These are phyloP conservation scores for Caenorhabditis japonica DNA, from an alignment of 2,888 invertebrate species.

Conservation along the genomic window DNA sequence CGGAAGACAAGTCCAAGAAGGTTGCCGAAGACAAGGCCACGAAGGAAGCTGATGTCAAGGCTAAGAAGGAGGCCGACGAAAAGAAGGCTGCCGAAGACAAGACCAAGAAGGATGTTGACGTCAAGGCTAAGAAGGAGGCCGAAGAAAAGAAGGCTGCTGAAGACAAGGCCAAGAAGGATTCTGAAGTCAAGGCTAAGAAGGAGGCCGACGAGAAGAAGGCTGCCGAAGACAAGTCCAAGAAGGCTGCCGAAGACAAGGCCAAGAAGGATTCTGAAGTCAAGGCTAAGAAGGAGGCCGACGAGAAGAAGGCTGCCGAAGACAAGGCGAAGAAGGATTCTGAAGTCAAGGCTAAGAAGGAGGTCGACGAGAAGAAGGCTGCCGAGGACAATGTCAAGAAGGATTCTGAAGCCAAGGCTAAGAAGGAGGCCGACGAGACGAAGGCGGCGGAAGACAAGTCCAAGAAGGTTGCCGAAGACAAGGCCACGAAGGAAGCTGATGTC, in stretches of 20 bases:
- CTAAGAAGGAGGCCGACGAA: too few relatives aligned
- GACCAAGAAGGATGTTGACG: too few relatives aligned
- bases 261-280: constrained; percentile 8
- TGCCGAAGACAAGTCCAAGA: constrained; percentile 24
- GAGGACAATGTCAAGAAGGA: constrained; percentile 18
- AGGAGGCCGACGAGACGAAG: constrained; percentile 29
- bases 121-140: too few relatives aligned
- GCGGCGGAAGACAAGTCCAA: constrained; percentile 20
- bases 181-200: constrained; percentile 7
- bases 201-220: constrained; percentile 18
- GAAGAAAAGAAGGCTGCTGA: too few relatives aligned
- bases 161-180: too few relatives aligned
- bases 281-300: too few relatives aligned
- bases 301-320: too few relatives aligned
- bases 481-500: constrained; percentile 13
- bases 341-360: constrained; percentile 9
- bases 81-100: too few relatives aligned
- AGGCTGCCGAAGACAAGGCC: constrained; percentile 8
- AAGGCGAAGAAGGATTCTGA: too few relatives aligned
- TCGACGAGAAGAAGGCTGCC: constrained; percentile 17
- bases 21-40: too few relatives aligned
- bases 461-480: constrained; percentile 10
- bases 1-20: too few relatives aligned
- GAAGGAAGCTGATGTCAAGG: too few relatives aligned
- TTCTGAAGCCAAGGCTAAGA: constrained; percentile 17